Evolutionary conservation across 2,113 vertebrate species (phyloP), one percentile per base, ranked within the genome.

Genomic region (Seriola rivoliana): DNA sequence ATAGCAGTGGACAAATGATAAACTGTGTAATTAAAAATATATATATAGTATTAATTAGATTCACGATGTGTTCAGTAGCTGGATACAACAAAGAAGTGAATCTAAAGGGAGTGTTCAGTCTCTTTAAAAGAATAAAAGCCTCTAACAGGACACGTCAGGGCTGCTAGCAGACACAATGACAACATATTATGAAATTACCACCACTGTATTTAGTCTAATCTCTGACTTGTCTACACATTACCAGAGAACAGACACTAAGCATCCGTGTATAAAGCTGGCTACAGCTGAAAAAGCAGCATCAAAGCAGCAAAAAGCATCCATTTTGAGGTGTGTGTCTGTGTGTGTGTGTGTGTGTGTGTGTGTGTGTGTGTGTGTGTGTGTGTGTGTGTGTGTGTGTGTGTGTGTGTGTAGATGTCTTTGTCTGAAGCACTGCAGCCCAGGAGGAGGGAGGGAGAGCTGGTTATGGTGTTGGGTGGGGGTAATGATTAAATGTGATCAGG

Each of bases 401-500:
- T 60, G 54, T 67, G 25, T 72, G 71, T 66, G 64, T 21, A 36
- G 6, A 79, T 36, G 90, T 90, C 92, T 92, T 92, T 93, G 91
- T 94, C 85, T 91, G 81, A 71, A 88, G 84, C 80, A 62, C 78
- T 89, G 88, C 75, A 67, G 88, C 84, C 83, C 50, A 69, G 63
- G 70, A 68, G 71, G 54, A 55, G 58, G 72, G 44, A 42, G 76
- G 74, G 75, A 46, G 63, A 50, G 84, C 21, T 63, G 79, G 74
- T 36, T n/a, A 29, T 75, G 62, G 59, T 72, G 75, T 72, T 42
- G 46, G 75, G 74, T 54, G 73, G 82, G 77, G 80, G 58, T 80
- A 86, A 90, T 86, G 80, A 88, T 67, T 91, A 83, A 86, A 72
- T 88, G 75, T 77, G 83, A 92, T 90, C 75, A 85, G 82, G 77